Conservation (phyloP, 2,888 invertebrate genomes). For the Cosmia trapezina region DNA sequence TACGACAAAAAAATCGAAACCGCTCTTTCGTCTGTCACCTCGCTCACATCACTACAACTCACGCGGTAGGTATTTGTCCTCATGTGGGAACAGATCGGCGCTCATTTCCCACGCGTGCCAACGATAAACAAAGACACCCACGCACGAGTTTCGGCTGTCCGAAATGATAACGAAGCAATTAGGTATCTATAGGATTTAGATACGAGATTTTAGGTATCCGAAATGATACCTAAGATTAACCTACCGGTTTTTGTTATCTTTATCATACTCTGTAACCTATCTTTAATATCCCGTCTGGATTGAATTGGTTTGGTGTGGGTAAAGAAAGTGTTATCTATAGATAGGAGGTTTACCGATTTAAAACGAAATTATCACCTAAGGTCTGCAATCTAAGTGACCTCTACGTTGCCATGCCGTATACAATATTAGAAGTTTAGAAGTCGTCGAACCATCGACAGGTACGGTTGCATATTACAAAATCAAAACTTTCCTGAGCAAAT, state of each 20-base stretch:
- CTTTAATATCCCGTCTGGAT: not conserved
- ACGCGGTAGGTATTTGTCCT: constrained; percentile 66
- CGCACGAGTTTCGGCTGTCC: constrained; percentile 72
- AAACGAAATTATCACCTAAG: no score
- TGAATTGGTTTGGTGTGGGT: not conserved
- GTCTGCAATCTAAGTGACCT: not conserved
- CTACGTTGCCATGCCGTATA: not conserved
- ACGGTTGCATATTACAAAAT: no score
- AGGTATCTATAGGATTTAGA: constrained; percentile 64
- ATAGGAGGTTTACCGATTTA: no score
- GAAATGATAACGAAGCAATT: constrained; percentile 82
- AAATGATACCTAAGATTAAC: constrained; percentile 2
- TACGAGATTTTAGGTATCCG: constrained; percentile 39
- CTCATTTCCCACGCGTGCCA: constrained; percentile 85
- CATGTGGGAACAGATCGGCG: constrained; percentile 77
- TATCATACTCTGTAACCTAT: no score
- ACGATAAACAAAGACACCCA: constrained; percentile 83
- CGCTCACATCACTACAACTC: constrained; percentile 47
- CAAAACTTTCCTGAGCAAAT: no score
- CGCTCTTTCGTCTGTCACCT: constrained; percentile 29
- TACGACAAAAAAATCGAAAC: constrained; percentile 24
- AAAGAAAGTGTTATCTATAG: not conserved
- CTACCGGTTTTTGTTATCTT: not conserved
- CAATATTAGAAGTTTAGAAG: not conserved
- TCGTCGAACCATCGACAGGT: not conserved